Evolutionary conservation across 2,797 vertebrate genomes (phyloP).

Genomic region (Morelia viridis): DNA sequence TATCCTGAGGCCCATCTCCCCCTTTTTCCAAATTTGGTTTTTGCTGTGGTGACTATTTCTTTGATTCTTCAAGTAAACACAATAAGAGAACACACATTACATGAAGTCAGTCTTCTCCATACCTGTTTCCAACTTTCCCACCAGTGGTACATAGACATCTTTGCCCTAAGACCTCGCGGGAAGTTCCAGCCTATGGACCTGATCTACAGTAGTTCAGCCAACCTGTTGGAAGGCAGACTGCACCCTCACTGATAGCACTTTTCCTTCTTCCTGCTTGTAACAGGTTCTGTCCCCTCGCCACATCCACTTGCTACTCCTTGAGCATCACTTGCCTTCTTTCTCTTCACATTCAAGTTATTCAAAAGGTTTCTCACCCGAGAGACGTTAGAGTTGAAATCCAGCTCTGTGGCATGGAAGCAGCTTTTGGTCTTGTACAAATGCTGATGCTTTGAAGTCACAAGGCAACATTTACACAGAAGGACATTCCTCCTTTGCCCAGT

Average conservation of each 20-base stretch:
- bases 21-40: background rate
- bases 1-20: no score
- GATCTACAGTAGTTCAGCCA: background rate
- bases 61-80: no score
- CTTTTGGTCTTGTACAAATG: accelerated
- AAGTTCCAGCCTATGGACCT: background rate
- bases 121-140: background rate
- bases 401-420: background rate
- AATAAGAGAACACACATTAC: no score
- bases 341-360: background rate
- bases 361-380: background rate
- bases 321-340: background rate
- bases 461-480: slow-evolving; percentile 30
- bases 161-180: background rate
- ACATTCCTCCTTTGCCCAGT: background rate
- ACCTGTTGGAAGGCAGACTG: no score
- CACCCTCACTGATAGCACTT: no score
- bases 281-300: no score
- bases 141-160: background rate
- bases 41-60: background rate
- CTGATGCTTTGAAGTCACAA: slow-evolving; percentile 44
- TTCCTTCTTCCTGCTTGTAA: no score
- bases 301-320: background rate
- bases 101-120: background rate
- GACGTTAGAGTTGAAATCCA: background rate